A percentile compares a stretch with the other conserved stretches of the same genome.
Conservation (phyloP, 2,113 vertebrate genomes). For the Grammomys surdaster region DNA sequence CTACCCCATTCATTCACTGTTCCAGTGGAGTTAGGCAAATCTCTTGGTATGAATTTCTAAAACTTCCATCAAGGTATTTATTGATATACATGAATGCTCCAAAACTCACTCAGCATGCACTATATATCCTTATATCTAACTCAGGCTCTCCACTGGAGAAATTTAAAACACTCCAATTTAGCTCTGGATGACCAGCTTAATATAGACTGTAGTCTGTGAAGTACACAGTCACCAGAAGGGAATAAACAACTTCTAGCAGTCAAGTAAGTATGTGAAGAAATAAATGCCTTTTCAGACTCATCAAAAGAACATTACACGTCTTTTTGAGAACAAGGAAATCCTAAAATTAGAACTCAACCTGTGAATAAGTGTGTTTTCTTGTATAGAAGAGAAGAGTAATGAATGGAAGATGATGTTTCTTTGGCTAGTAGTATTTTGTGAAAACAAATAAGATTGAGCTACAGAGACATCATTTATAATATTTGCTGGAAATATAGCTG, state of each 20-base stretch:
- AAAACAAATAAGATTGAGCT: not conserved
- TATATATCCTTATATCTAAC: not conserved
- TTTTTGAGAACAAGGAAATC: slow-evolving; percentile 40
- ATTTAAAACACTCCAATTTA: not conserved
- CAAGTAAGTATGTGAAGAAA: not conserved
- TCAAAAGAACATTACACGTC: slow-evolving; percentile 44
- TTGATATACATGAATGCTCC: not conserved
- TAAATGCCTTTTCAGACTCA: slow-evolving; percentile 49
- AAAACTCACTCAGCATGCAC: not conserved
- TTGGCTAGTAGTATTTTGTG: slow-evolving; percentile 35
- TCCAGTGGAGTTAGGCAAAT: not conserved
- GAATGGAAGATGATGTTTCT: slow-evolving; percentile 20
- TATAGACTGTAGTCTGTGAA: slow-evolving; percentile 10
- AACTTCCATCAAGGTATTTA: not conserved
- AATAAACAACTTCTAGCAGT: slow-evolving; percentile 22
- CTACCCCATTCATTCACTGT: not conserved
- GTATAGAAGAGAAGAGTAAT: not conserved
- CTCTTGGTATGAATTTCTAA: not conserved
- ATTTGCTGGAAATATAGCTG: not conserved
- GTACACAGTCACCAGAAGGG: not conserved
- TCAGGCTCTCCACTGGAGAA: slow-evolving; percentile 3
- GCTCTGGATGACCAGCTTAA: not conserved
- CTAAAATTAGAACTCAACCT: slow-evolving; percentile 43
- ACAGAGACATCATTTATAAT: slow-evolving; percentile 49
- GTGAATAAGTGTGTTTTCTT: not conserved